Conservation (phyloP, 2,797 vertebrate genomes). For the Denticeps clupeoides region DNA sequence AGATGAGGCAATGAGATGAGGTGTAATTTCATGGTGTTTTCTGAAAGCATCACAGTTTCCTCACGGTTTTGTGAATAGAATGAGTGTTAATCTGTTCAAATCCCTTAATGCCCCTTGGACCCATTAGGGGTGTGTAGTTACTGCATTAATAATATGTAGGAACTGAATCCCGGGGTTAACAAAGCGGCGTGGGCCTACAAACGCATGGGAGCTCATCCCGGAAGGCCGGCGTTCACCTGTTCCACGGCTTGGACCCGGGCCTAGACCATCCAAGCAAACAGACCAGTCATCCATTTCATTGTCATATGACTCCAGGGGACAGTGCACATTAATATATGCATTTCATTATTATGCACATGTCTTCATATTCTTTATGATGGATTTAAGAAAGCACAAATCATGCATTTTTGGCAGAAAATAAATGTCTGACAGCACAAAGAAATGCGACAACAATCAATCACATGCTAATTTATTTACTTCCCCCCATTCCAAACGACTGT, state of each 20-base stretch:
- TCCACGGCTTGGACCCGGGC: slow-evolving; percentile 53
- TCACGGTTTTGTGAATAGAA: no score
- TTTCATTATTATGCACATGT: slow-evolving; percentile 69
- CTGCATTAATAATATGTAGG: no score
- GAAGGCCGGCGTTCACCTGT: slow-evolving; percentile 25
- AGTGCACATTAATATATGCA: slow-evolving; percentile 64
- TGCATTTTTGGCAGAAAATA: slow-evolving; percentile 52
- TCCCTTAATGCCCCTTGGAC: no score
- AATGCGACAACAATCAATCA: slow-evolving; percentile 64
- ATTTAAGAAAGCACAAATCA: slow-evolving; percentile 56
- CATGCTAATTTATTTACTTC: slow-evolving; percentile 55
- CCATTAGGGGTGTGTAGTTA: no score
- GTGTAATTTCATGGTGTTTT: no score
- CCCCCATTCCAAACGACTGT: slow-evolving; percentile 55
- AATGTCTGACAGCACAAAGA: slow-evolving; percentile 52
- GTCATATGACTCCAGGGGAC: slow-evolving; percentile 67
- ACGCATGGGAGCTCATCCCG: slow-evolving; percentile 50
- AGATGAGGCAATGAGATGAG: no score
- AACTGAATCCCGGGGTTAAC: no score
- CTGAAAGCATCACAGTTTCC: no score
- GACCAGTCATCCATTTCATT: slow-evolving; percentile 60
- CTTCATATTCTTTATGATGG: slow-evolving; percentile 62
- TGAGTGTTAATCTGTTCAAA: no score
- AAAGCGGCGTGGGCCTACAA: no score
- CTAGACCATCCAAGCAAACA: slow-evolving; percentile 34